Evolutionary conservation across 2,888 invertebrate species (phyloP), one percentile per base, ranked within the genome.

Genomic region (Galeopsomyia nigrocyanea): DNA sequence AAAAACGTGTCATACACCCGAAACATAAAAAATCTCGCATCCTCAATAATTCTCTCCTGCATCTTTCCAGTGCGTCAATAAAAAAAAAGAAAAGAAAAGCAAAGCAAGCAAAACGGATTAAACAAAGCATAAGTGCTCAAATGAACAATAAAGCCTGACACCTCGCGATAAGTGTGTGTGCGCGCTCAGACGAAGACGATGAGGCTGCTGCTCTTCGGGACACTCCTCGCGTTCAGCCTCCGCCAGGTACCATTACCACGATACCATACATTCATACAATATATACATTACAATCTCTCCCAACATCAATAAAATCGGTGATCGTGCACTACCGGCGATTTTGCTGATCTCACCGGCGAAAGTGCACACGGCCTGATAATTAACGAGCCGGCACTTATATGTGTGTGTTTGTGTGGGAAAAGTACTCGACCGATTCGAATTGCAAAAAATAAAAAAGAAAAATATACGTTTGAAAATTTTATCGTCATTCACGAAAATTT

Each of bases 331-430:
- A 73, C 71, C 68, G 71, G 61, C 60, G 57, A 56, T 55, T 68
- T 49, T 63, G 64, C 60, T 64, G 72, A 78, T 76, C 77, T 77
- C 75, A 73, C 75, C 66, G 71, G 77, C 78, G 78, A 78, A 78
- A 78, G 78, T 39, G 39, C 39, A 39, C 7, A 7, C 71, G 71
- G 63, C 47, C 50, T 22, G 56, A 75, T 76, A 74, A 78, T 76
- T 76, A 74, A 75, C 75, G 73, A 75, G 61, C 66, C 53, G 56
- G 39, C 39, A 39, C 49, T 46, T 26, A 26, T 26, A 26, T 26
- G 5, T 26, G 5, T 26, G 5, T 26, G 5, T 26, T 3, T 26
- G 5, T 26, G 5, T 26, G 26, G 26, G 5, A 26, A 26, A 26
- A 26, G 26, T 3, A 5, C 26, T 26, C 26, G 5, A 26, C 26